Evolutionary conservation across 2,113 vertebrate species (phyloP).

Genomic region (Pandion haliaetus): DNA sequence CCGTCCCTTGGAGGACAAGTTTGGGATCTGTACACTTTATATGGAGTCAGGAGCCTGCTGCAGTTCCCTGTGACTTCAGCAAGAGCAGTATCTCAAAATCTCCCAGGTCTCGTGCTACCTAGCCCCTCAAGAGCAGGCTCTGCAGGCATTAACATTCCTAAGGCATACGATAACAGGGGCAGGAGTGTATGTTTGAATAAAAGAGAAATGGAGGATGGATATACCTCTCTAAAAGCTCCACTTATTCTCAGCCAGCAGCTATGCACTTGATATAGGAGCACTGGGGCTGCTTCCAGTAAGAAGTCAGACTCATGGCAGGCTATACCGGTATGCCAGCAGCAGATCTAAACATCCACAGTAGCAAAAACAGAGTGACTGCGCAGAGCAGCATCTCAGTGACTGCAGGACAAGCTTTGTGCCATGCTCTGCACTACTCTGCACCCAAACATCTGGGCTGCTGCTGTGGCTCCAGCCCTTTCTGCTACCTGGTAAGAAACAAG

Average conservation of each 20-base stretch:
- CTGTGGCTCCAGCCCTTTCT: background rate
- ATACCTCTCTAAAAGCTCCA: background rate
- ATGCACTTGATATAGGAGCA: background rate
- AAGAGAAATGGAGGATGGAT: background rate
- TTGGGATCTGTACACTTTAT: background rate
- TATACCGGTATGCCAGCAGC: background rate
- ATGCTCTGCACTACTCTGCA: background rate
- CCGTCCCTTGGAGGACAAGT: background rate
- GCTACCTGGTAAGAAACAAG: accelerated
- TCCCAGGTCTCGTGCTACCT: background rate
- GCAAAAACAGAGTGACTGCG: background rate
- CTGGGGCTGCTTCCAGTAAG: background rate
- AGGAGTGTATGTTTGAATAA: background rate
- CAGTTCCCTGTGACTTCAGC: background rate
- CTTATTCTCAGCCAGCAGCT: background rate
- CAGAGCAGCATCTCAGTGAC: background rate
- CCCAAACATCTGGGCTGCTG: background rate
- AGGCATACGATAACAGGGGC: background rate
- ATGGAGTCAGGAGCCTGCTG: background rate
- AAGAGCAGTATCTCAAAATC: background rate
- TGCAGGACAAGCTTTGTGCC: background rate
- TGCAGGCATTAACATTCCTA: background rate
- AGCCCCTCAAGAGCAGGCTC: background rate
- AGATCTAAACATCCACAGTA: accelerated
- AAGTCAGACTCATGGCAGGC: background rate